A percentile compares a stretch with the other conserved stretches of the same genome.
phyloP scores from a whole-genome alignment of 2,888 invertebrate species.

The Rhagium mordax region DNA sequence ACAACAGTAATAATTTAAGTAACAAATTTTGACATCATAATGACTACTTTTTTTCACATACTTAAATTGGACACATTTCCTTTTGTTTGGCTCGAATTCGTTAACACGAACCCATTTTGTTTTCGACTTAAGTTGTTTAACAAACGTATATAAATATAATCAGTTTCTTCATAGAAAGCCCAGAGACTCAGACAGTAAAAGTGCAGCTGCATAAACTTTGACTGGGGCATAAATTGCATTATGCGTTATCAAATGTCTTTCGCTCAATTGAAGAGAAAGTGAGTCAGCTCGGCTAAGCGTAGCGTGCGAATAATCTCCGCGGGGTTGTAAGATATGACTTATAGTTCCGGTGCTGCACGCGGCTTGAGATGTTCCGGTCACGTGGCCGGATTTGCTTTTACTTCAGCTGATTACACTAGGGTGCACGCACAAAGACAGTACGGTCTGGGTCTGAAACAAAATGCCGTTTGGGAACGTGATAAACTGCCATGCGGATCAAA shows the following conservation, averaged over 20 bases:
- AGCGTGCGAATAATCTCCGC: slow-evolving; percentile 29
- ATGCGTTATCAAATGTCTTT: slow-evolving; percentile 33
- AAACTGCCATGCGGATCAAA: no score
- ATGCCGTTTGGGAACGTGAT: background rate
- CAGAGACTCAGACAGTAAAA: background rate
- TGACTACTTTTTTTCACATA: no score
- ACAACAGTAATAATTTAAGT: no score
- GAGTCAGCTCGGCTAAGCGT: slow-evolving; percentile 23
- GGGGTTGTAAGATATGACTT: slow-evolving; percentile 58
- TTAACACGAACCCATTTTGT: no score
- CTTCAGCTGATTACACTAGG: slow-evolving; percentile 18
- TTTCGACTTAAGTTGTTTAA: no score
- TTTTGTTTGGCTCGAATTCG: no score
- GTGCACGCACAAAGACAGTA: slow-evolving; percentile 11
- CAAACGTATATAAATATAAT: no score
- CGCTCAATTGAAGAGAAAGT: slow-evolving; percentile 37
- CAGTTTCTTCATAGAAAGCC: no score
- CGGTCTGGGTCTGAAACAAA: background rate
- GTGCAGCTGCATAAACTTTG: slow-evolving; percentile 26
- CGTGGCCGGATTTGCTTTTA: slow-evolving; percentile 64
- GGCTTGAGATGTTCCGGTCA: slow-evolving; percentile 67
- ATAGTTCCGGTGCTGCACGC: slow-evolving; percentile 64
- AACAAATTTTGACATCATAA: no score
- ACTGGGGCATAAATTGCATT: slow-evolving; percentile 20
- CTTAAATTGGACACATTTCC: no score